Base-by-base conservation (phyloP, 2,113 vertebrate species). In the Labrus mixtus region DNA sequence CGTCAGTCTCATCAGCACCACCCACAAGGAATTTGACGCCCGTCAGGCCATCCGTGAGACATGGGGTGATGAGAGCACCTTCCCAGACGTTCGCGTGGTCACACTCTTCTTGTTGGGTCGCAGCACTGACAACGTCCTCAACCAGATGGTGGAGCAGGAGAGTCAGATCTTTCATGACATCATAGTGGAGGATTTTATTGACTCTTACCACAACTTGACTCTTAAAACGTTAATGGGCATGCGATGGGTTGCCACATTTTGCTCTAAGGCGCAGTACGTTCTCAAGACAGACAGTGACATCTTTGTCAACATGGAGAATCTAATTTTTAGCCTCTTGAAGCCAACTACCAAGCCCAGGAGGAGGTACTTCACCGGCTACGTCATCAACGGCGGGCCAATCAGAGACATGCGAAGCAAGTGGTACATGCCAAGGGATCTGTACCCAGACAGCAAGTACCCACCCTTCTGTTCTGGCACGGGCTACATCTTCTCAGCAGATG, bases 201-300 rank as follows among this genome's bases (percentile, higher is more conserved):
- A 99, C 90, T 99, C 97, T 1, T 99, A 99, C 81, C 97, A 98
- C 89, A 99, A 99, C 86, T 95, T 99, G 29, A 99, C 98, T 7
- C 95, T 99, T 3, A 99, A 99, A 92, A 99, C 98, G 0, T 10
- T 99, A 69, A 99, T 99, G 98, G 98, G 98, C 2, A 97, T 99
- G 97, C 95, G 96, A 72, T 99, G 98, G 98, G 95, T 99, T 63
- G 96, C 97, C 82, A 97, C 95, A 0, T 99, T 96, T 85, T 99
- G 98, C 86, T 91, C 97, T 43, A 97, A 97, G 90, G 96, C 97
- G 54, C 97, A 97, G 61, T 99, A 99, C 0, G 94, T 99, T 81
- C 98, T 99, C 95, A 99, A 99, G 93, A 98, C 98, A 9, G 98
- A 99, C 95, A 99, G 97, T 25, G 98, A 99, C 91, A 98, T 99